Base-by-base conservation (phyloP, 2,797 vertebrate species). In the Synanceia verrucosa region DNA sequence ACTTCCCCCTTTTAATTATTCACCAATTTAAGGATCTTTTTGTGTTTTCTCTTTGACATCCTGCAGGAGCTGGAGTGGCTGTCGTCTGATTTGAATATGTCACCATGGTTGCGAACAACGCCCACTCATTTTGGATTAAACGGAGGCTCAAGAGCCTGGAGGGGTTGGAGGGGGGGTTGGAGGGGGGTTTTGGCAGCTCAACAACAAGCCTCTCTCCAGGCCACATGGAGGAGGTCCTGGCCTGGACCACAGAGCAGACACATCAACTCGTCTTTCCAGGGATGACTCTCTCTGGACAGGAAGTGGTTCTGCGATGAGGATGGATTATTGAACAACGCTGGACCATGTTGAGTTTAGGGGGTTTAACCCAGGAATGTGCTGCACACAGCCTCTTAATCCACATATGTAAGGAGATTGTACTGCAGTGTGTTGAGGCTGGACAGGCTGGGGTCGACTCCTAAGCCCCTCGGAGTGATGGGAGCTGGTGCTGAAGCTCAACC, bases 361-460 rank as follows among this genome's bases (percentile, higher is more conserved):
- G 60, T 72, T 89, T 83, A 84, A 79, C 71, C 37, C 60, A 73
- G 75, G 77, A 90, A 88, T 86, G 76, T 70, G 63, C 79, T 47
- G 76, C 68, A 67, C 78, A 85, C 81, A 88, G 86, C 76, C 77
- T 52, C 70, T 88, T 93, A 92, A 92, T 93, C 90, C 85, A 77
- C 62, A 81, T 69, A 73, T 81, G 78, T 91, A 94, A 93, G 89
- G 87, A 90, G 91, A 91, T 93, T 93, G 89, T 68, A 82, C 77
- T 74, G 43, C 78, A 72, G 70, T 78, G 36, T 61, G 78, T 60
- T 50, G 51, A n/a, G 78, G 57, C 48, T 82, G 72, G 81, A 74
- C 70, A 53, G 60, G 79, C 70, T 70, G 0, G 9, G 72, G 21
- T 55, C 82, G 84, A 90, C 84, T 80, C 74, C 64, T 89, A 88